phyloP scores from a whole-genome alignment of 2,113 vertebrate species.

The Gobiocypris rarus region DNA sequence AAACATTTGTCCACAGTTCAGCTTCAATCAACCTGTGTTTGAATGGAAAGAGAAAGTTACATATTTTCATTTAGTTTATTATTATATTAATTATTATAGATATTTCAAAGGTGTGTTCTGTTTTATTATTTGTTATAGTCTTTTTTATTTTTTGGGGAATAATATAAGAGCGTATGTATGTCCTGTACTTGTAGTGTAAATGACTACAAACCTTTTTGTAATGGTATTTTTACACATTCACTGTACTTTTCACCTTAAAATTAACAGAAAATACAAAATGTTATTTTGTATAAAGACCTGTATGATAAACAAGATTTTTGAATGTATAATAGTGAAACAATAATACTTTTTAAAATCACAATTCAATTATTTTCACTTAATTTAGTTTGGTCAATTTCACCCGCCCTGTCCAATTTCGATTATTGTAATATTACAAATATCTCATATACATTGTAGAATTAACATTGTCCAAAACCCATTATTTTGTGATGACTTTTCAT shows the following conservation, averaged over 20 bases:
- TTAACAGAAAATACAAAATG: neutral
- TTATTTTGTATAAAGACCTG: neutral
- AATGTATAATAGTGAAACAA: too few species aligned
- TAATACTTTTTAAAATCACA: too few species aligned
- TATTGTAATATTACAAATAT: neutral
- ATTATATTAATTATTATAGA: slow-evolving; percentile 36
- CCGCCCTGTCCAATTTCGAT: neutral
- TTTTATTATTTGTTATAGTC: slow-evolving; percentile 34
- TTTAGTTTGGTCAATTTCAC: too few species aligned
- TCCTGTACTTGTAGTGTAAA: neutral
- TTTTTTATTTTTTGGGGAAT: neutral
- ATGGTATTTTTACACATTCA: neutral
- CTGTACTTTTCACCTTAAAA: neutral
- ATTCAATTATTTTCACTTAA: too few species aligned
- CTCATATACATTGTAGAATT: neutral
- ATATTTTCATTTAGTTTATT: slow-evolving; percentile 37
- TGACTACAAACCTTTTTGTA: neutral
- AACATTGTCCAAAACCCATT: neutral
- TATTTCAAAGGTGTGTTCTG: slow-evolving; percentile 29
- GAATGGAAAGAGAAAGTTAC: slow-evolving; percentile 18
- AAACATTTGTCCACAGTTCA: neutral
- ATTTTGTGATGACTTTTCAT: neutral
- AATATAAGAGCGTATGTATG: slow-evolving; percentile 23
- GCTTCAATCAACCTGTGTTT: neutral
- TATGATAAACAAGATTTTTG: neutral